Percentiles rank a stretch among this genome's conserved stretches.
These are phyloP conservation scores for Hyppa rectilinea DNA, from an alignment of 2,888 invertebrate species.

Conservation along the genomic window DNA sequence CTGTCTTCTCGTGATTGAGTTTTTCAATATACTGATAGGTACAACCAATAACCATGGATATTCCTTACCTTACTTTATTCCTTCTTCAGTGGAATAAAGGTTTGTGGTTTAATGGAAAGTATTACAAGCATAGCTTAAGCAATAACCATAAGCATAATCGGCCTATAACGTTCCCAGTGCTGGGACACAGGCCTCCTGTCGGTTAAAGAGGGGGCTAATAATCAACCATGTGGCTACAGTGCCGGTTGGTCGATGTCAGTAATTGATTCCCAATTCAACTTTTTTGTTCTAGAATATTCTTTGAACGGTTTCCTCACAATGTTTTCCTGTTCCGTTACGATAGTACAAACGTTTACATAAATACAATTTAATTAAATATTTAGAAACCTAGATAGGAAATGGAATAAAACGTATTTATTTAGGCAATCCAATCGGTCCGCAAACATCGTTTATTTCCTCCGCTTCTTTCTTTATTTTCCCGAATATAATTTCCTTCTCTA, in stretches of 20 bases:
- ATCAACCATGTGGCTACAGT: too few species aligned
- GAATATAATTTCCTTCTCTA: slow-evolving; percentile 41
- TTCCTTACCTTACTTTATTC: too few species aligned
- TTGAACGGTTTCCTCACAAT: not conserved
- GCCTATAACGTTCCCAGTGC: not conserved
- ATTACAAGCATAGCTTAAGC: not conserved
- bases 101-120: not conserved
- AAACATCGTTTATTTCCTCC: slow-evolving; percentile 31
- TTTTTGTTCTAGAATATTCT: not conserved
- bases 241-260: not conserved
- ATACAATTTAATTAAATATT: slow-evolving; percentile 12
- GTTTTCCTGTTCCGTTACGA: not conserved
- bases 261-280: not conserved
- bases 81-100: too few species aligned
- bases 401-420: slow-evolving; percentile 18
- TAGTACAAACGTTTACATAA: slow-evolving; percentile 1
- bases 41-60: too few species aligned
- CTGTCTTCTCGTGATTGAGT: too few species aligned
- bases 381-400: slow-evolving; percentile 15
- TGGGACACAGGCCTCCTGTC: not conserved
- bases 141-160: not conserved
- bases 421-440: slow-evolving; percentile 13
- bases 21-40: too few species aligned
- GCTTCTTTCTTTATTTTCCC: slow-evolving; percentile 21
- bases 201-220: not conserved